These are phyloP conservation scores for Eristalis tenax DNA, from an alignment of 2,888 invertebrate species.

Conservation along the genomic window DNA sequence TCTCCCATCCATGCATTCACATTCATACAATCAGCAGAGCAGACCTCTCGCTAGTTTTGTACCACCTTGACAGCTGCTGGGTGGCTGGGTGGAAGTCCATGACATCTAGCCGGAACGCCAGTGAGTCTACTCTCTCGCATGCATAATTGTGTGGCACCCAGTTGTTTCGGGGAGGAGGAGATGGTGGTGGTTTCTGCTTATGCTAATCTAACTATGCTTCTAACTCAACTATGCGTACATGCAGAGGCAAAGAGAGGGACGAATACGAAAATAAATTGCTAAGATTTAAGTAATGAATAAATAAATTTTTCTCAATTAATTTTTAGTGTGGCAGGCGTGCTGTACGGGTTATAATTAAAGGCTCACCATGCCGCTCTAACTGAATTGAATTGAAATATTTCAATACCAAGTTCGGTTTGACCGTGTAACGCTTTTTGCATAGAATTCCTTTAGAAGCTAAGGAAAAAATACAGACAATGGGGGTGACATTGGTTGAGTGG, in stretches of 20 bases:
- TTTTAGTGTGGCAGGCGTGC: constrained; percentile 35
- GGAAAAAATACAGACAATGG: background rate
- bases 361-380: constrained; percentile 28
- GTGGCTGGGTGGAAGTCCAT: constrained; percentile 53
- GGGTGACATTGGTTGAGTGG: background rate
- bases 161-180: background rate
- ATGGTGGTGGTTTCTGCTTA: constrained; percentile 19
- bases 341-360: constrained; percentile 50
- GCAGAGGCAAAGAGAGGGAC: background rate
- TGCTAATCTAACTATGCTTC: constrained; percentile 41
- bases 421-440: constrained; percentile 31
- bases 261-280: background rate
- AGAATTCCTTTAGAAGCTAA: constrained; percentile 14
- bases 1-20: background rate
- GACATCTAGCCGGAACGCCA: constrained; percentile 65
- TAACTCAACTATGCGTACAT: constrained; percentile 18
- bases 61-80: constrained; percentile 46
- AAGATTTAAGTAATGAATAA: constrained; percentile 10
- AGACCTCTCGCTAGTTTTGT: background rate
- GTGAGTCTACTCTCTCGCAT: constrained; percentile 34
- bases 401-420: constrained; percentile 43
- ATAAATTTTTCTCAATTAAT: constrained; percentile 54
- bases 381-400: constrained; percentile 49
- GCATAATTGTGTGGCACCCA: constrained; percentile 32
- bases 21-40: background rate